Evolutionary conservation across 2,113 vertebrate genomes (phyloP), one percentile per base, ranked within the genome.

Genomic region (Nothoprocta perdicaria): DNA sequence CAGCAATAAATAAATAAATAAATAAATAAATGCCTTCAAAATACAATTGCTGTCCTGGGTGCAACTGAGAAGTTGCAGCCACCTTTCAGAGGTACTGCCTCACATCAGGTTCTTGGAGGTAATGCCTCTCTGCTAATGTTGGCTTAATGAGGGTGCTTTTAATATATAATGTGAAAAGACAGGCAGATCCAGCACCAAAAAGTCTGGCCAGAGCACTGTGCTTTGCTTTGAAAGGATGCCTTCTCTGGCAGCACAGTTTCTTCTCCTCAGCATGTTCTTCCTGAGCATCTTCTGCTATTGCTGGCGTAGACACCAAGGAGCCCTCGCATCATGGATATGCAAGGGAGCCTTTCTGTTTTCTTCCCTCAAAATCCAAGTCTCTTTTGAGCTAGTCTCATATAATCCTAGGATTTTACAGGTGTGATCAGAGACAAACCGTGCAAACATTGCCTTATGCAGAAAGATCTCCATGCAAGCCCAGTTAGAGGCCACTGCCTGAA

Each of bases 391-490:
- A 66, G 45, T 76, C 83, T 73, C 53, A 76, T 26, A 86, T 41
- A 81, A 84, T 14, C 40, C 29, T 50, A 8, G n/a, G 45, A 58
- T 92, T 93, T 90, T 88, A 81, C 63, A 74, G 71, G 77, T 88
- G 74, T 92, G 80, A 81, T 95, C 69, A 50, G 48, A 92, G 75
- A 74, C 77, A 88, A 92, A 79, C 62, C 43, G 67, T 76, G 67
- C 74, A 95, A 95, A 91, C 14, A 86, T 82, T 90, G 14, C n/a
- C 35, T 63, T 35, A 73, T 62, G 35, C 58, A 84, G 88, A 76
- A 88, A 95, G 74, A 66, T 88, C 80, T 88, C 88, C 71, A 62
- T n/a, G 62, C 33, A 90, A 90, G 88, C 73, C 69, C 55, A 90
- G 58, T 62, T 76, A 66, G 4, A 53, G 15, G 21, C 71, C 75